Percentiles rank a stretch among this genome's conserved stretches.
phyloP scores from a whole-genome alignment of 35 echinoderm and acorn worm species.

The Lytechinus pictus region DNA sequence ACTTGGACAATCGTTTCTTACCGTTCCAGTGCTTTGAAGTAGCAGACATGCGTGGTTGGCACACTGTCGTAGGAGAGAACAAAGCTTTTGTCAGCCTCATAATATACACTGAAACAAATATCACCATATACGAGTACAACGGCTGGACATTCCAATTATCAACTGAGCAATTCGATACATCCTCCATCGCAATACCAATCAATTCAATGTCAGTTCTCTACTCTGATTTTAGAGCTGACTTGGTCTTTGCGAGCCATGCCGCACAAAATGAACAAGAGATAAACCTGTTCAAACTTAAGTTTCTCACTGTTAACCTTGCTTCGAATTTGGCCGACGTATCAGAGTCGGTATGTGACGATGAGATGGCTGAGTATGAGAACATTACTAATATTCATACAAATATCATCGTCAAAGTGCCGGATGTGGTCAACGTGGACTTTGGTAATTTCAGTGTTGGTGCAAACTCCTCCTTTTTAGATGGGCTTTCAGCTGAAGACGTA shows the following conservation, averaged over 20 bases:
- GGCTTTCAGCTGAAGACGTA: neutral
- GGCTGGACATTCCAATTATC: conserved; percentile 8
- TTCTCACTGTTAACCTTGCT: neutral
- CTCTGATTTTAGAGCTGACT: neutral
- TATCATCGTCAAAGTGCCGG: neutral
- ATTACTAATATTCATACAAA: neutral
- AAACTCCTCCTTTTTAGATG: neutral
- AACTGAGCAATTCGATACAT: neutral
- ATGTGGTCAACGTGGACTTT: neutral
- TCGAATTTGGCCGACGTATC: neutral
- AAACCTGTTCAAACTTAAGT: neutral
- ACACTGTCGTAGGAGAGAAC: neutral
- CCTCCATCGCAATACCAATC: neutral
- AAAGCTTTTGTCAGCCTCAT: conserved; percentile 1
- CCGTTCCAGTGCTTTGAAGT: conserved; percentile 35
- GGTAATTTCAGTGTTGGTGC: neutral
- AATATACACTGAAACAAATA: neutral
- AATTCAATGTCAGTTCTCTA: neutral
- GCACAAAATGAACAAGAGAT: neutral
- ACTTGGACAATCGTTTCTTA: neutral
- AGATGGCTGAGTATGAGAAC: neutral
- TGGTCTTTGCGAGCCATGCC: neutral
- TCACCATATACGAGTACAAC: conserved; percentile 33
- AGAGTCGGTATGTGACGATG: neutral
- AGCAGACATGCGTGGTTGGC: conserved; percentile 1